Percentiles rank a stretch among this genome's conserved stretches.
These are phyloP conservation scores for Eubasilissa splendida DNA, from an alignment of 2,888 invertebrate species.

Conservation along the genomic window DNA sequence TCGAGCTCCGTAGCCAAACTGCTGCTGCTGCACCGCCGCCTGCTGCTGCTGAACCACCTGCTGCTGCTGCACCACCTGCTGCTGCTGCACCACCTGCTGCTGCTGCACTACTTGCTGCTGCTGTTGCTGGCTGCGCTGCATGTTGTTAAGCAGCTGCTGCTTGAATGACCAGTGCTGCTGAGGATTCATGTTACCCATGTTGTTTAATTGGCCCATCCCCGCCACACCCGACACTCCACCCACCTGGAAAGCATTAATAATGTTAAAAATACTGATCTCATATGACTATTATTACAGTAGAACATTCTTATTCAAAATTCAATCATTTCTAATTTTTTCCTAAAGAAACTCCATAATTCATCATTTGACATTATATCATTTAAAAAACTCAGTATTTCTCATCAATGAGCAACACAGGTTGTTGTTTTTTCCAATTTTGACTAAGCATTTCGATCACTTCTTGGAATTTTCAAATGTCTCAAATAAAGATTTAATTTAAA, in stretches of 20 bases:
- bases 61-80: constrained; percentile 60
- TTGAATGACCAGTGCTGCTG: constrained; percentile 58
- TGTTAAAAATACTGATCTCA: not conserved
- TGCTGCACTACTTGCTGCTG: constrained; percentile 63
- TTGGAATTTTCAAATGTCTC: too few relatives aligned
- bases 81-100: constrained; percentile 61
- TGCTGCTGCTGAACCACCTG: constrained; percentile 62
- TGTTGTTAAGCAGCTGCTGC: constrained; percentile 54
- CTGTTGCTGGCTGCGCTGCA: constrained; percentile 58
- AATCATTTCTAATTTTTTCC: too few relatives aligned
- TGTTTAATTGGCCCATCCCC: constrained; percentile 63
- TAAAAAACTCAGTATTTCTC: too few relatives aligned
- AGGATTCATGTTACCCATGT: constrained; percentile 57
- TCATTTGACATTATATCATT: too few relatives aligned
- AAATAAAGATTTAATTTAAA: too few relatives aligned
- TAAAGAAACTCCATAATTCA: too few relatives aligned
- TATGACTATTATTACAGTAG: too few relatives aligned
- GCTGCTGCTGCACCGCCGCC: constrained; percentile 63
- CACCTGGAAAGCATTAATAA: constrained; percentile 41
- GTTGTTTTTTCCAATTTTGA: too few relatives aligned
- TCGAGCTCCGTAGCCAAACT: constrained; percentile 64
- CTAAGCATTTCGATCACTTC: too few relatives aligned
- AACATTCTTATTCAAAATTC: not conserved
- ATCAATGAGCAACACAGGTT: too few relatives aligned
- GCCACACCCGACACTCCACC: constrained; percentile 61